These are phyloP conservation scores for Cyanocitta stelleri DNA, from an alignment of 2,113 vertebrate genomes.

Conservation along the genomic window DNA sequence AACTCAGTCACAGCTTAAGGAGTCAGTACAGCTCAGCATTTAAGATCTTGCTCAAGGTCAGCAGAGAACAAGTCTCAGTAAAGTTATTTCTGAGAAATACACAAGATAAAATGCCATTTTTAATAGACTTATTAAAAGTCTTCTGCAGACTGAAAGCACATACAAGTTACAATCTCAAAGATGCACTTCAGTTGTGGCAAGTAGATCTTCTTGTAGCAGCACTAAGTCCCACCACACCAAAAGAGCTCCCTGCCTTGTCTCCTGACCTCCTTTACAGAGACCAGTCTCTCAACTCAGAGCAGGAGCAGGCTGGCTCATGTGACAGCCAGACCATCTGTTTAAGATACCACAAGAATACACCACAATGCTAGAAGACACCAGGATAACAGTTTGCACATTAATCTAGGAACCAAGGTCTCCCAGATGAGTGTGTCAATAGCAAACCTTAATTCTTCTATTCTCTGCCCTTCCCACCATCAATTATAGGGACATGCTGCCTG, in stretches of 20 bases:
- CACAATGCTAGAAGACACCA: neutral
- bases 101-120: neutral
- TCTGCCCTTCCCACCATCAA: neutral
- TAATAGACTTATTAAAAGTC: neutral
- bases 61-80: neutral
- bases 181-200: neutral
- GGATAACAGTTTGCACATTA: neutral
- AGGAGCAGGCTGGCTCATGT: neutral
- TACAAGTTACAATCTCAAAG: neutral
- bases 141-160: neutral
- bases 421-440: neutral
- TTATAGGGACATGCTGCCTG: neutral
- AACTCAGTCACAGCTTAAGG: neutral
- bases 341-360: neutral
- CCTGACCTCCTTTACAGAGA: neutral
- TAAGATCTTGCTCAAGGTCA: neutral
- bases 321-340: neutral
- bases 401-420: neutral
- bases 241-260: neutral
- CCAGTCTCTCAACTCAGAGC: neutral
- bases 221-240: neutral
- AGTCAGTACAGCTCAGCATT: neutral
- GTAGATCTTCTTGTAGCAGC: neutral
- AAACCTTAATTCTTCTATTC: neutral
- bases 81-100: neutral